Conservation (phyloP, 2,113 vertebrate genomes). For the Callaeas wilsoni region DNA sequence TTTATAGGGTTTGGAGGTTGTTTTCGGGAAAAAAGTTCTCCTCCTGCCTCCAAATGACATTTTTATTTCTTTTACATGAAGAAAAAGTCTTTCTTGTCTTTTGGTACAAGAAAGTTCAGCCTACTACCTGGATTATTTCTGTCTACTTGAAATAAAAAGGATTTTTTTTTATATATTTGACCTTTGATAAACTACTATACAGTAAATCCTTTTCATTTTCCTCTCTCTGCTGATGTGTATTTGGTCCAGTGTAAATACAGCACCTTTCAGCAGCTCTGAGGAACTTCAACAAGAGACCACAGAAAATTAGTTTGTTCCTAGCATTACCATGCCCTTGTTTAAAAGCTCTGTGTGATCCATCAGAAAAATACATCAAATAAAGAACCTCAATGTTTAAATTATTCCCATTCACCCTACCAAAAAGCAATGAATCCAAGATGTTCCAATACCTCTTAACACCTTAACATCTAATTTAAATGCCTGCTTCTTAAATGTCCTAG, state of each 20-base stretch:
- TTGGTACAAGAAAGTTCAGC: conserved; percentile 1
- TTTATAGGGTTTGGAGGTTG: not conserved
- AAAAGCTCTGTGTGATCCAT: not conserved
- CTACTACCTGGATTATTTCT: conserved; percentile 38
- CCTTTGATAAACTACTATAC: conserved; percentile 54
- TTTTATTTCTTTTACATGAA: conserved; percentile 42
- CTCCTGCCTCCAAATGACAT: conserved; percentile 2
- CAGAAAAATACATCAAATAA: conserved; percentile 20
- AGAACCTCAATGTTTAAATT: not conserved
- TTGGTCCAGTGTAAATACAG: conserved; percentile 27
- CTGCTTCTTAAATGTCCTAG: not conserved
- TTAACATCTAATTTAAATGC: not conserved
- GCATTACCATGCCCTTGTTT: not conserved
- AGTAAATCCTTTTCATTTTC: conserved; percentile 62
- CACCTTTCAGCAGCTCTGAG: not conserved
- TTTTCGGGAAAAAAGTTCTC: not conserved
- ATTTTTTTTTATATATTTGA: conserved; percentile 65
- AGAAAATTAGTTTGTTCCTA: conserved; percentile 50
- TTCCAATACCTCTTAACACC: not conserved
- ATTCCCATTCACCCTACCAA: not conserved
- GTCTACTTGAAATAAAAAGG: conserved; percentile 52
- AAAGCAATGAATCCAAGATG: not conserved
- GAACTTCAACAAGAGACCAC: not conserved
- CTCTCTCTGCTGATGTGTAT: conserved; percentile 9
- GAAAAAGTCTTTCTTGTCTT: not conserved